Evolutionary conservation across 2,797 vertebrate genomes (phyloP), one percentile per base, ranked within the genome.

Genomic region (Notolabrus celidotus): DNA sequence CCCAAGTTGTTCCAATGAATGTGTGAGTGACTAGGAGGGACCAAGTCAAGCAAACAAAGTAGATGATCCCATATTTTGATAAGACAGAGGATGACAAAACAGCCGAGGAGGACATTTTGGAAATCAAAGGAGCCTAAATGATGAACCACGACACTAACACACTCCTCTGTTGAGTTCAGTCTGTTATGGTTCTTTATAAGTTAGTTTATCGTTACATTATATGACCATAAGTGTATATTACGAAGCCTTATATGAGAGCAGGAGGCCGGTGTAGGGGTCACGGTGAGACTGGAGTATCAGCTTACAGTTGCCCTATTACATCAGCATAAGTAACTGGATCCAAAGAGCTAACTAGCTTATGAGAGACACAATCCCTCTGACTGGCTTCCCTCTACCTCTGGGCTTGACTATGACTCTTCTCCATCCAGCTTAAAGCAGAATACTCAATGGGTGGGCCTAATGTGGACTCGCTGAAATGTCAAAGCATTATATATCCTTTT

Each of bases 401-500:
- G 90, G 89, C 87, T 59, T n/a, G 54, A 77, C 77, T 67, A 80
- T 85, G 88, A 89, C 88, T 91, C 77, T 68, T 84, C 76, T 79
- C 78, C 82, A 85, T 86, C 77, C 85, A 74, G 83, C 88, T 88
- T 64, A 71, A 54, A 87, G 87, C 80, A 33, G 77, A 88, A 76
- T 82, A 88, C 88, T 91, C 90, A 84, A 80, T 92, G 91, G 92
- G 92, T 92, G 92, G 92, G 92, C 88, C 90, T 93, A 92, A 93
- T 92, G 92, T 78, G 82, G 86, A 86, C 89, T 77, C 77, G 77
- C 81, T 83, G 88, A 94, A 94, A 95, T 93, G 93, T 94, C 93
- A 94, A 91, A 92, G 91, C 91, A 88, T 92, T 93, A 94, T 93
- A 93, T 92, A 93, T 94, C 92, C 92, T 92, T 95, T 93, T 92